Conservation (phyloP, 2,113 vertebrate genomes). For the Dolichallabes microphthalmus region DNA sequence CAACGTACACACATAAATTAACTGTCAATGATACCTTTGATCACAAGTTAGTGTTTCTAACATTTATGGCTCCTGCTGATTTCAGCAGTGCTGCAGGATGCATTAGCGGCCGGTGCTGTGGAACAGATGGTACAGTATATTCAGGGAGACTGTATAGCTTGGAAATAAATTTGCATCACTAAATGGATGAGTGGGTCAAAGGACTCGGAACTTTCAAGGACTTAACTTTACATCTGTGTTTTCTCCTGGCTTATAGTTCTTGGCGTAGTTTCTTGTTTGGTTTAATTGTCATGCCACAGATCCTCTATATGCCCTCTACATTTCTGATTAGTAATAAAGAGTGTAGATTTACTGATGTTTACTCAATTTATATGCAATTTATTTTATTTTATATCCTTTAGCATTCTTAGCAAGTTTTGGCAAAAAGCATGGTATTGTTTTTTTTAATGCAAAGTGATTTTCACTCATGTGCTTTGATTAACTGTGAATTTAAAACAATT, state of each 20-base stretch:
- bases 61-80: conserved; percentile 17
- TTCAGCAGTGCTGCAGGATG: background rate
- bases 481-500: background rate
- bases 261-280: background rate
- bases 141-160: conserved; percentile 15
- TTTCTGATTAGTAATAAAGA: background rate
- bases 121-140: conserved; percentile 51
- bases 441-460: background rate
- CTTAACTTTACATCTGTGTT: background rate
- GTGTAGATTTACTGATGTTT: background rate
- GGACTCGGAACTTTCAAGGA: conserved; percentile 7
- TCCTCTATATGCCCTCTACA: background rate
- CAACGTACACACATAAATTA: background rate
- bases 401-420: too few species aligned
- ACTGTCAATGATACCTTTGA: background rate
- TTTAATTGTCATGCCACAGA: background rate
- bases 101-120: background rate
- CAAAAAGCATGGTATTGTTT: background rate
- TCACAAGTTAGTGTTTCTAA: conserved; percentile 24
- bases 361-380: background rate
- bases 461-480: background rate
- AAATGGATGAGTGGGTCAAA: conserved; percentile 32
- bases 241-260: conserved; percentile 1
- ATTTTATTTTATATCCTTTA: background rate
- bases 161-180: conserved; percentile 43